These are phyloP conservation scores for Scaptomyza parva DNA, from an alignment of 2,888 invertebrate species.

Conservation along the genomic window DNA sequence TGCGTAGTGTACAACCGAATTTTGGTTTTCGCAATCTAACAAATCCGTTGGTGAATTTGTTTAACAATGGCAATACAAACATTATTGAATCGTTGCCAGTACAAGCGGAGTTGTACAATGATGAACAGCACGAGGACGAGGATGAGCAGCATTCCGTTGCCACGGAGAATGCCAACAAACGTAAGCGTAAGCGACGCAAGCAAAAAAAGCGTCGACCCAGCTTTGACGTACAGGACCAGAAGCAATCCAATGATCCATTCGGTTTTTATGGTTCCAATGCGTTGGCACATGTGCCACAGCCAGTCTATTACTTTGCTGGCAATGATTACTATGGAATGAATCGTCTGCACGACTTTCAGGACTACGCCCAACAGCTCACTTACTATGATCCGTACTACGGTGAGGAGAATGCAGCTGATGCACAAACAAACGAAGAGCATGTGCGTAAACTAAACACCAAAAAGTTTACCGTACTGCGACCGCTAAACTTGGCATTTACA, in stretches of 20 bases:
- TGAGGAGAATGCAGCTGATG: background rate
- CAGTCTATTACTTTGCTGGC: constrained; percentile 55
- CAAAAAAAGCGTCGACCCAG: constrained; percentile 48
- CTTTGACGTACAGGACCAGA: constrained; percentile 36
- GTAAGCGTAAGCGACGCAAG: constrained; percentile 63
- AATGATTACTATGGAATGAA: constrained; percentile 55
- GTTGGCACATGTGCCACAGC: constrained; percentile 22
- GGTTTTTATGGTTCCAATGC: constrained; percentile 38
- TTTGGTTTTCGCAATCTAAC: constrained; percentile 73
- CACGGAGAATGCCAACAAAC: constrained; percentile 44
- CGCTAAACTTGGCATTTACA: constrained; percentile 28
- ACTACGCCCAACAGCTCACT: constrained; percentile 21
- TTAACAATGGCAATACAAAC: constrained; percentile 67
- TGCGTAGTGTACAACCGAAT: constrained; percentile 71
- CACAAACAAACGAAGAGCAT: background rate
- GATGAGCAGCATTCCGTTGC: background rate
- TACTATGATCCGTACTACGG: constrained; percentile 36
- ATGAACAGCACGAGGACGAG: background rate
- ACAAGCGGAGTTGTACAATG: constrained; percentile 13
- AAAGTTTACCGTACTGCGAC: constrained; percentile 53
- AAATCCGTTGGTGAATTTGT: constrained; percentile 73
- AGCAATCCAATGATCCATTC: constrained; percentile 32
- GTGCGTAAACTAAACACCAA: constrained; percentile 39
- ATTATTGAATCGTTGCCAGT: constrained; percentile 67
- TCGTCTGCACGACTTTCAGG: constrained; percentile 45